These are phyloP conservation scores for Rhopalosiphum nymphaeae DNA, from an alignment of 2,888 invertebrate genomes.

Conservation along the genomic window DNA sequence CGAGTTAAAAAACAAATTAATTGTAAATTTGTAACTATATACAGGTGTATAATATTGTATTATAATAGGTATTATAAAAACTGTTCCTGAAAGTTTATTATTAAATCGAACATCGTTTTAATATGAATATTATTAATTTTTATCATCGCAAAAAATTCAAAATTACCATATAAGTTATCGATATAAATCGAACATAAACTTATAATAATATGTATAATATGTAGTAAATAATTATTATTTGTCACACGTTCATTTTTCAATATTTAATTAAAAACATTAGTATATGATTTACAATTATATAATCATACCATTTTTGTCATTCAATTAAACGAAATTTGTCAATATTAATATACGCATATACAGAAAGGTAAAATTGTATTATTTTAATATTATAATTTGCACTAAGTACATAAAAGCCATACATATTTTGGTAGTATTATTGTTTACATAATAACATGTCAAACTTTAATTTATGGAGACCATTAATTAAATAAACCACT, in stretches of 20 bases:
- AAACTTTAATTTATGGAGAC: not conserved
- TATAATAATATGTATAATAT: too few relatives aligned
- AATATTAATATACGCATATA: not conserved
- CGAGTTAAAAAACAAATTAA: not conserved
- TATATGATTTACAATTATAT: not conserved
- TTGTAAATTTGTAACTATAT: not conserved
- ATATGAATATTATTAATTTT: not conserved
- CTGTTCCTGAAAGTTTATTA: not conserved
- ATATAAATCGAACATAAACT: too few relatives aligned
- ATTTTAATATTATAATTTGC: not conserved
- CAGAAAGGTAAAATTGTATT: not conserved
- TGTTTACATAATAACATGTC: conserved; percentile 12
- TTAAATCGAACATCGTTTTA: not conserved
- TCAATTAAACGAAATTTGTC: not conserved
- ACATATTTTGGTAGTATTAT: not conserved
- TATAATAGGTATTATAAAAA: not conserved
- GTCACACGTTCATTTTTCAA: not conserved
- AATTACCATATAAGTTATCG: too few relatives aligned
- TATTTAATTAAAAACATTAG: not conserved
- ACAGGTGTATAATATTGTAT: not conserved
- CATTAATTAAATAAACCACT: conserved; percentile 9
- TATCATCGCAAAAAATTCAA: not conserved
- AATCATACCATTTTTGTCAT: not conserved
- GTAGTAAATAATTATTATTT: not conserved
- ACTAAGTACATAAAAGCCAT: not conserved